Evolutionary conservation across 2,888 invertebrate genomes (phyloP).

Genomic region (Gortyna flavago): DNA sequence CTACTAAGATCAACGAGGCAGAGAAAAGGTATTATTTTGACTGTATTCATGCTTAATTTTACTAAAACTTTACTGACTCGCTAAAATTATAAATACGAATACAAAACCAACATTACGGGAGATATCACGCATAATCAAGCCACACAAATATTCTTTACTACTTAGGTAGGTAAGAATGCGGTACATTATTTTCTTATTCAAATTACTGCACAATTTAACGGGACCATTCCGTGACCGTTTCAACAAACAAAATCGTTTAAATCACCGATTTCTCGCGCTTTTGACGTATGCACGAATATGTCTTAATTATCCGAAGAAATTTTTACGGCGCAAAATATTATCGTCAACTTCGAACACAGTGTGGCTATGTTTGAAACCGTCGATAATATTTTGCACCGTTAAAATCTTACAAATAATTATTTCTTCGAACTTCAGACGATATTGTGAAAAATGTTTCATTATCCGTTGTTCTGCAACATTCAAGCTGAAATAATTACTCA

Average conservation of each 20-base stretch:
- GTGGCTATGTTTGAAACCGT: not conserved
- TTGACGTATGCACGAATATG: conserved; percentile 17
- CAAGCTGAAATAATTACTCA: conserved; percentile 1
- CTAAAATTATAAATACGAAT: not conserved
- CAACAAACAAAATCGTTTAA: conserved; percentile 12
- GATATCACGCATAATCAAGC: not conserved
- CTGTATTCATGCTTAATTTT: not conserved
- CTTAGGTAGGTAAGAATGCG: not conserved
- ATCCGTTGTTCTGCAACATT: not conserved
- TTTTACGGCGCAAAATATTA: not conserved
- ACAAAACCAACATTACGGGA: not conserved
- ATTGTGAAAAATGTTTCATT: conserved; percentile 18
- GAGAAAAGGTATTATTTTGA: not conserved
- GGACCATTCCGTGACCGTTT: conserved; percentile 11
- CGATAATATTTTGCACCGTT: conserved; percentile 6
- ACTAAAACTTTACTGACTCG: not conserved
- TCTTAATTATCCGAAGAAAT: conserved; percentile 38
- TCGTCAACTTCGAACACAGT: not conserved
- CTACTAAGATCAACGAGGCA: not conserved
- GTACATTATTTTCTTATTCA: conserved; percentile 8
- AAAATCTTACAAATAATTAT: conserved; percentile 27
- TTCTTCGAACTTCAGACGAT: conserved; percentile 39
- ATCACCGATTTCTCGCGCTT: conserved; percentile 25
- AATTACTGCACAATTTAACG: conserved; percentile 25
- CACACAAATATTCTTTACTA: not conserved